A percentile compares a stretch with the other conserved stretches of the same genome.
These are phyloP conservation scores for Ips nitidus DNA, from an alignment of 1,140 invertebrate genomes.

Conservation along the genomic window DNA sequence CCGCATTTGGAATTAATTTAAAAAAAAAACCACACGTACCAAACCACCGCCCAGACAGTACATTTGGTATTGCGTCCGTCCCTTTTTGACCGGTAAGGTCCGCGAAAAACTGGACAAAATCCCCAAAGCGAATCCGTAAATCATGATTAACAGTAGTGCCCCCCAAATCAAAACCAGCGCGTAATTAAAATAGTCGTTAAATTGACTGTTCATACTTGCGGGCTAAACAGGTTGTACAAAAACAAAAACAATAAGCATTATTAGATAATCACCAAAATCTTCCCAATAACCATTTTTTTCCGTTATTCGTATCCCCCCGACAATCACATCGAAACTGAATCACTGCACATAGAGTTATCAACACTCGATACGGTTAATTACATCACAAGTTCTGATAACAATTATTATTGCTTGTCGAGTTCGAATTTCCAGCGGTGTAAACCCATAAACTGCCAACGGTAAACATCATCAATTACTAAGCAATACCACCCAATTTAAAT, in stretches of 20 bases:
- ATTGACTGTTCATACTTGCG: background rate
- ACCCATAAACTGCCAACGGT: conserved; percentile 1
- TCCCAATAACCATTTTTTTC: conserved; percentile 30
- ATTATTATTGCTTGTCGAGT: too few relatives aligned
- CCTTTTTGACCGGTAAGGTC: background rate
- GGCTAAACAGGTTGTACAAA: conserved; percentile 6
- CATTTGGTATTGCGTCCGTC: background rate
- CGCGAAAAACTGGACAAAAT: conserved; percentile 21
- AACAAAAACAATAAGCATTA: conserved; percentile 9
- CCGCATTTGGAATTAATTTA: too few relatives aligned
- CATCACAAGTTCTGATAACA: background rate
- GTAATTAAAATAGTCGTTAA: conserved; percentile 16
- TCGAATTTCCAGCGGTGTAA: background rate
- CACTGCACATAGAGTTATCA: too few relatives aligned
- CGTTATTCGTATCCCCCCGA: background rate
- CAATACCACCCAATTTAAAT: conserved; percentile 19
- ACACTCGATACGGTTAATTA: background rate
- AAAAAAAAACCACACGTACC: conserved; percentile 15
- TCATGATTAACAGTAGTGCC: conserved; percentile 24
- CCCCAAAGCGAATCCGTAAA: conserved; percentile 34
- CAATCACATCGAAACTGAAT: background rate
- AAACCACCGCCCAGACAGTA: conserved; percentile 13
- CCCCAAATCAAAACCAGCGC: conserved; percentile 26
- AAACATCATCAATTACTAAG: conserved; percentile 12
- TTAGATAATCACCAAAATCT: conserved; percentile 33